Evolutionary conservation across 2,797 vertebrate genomes (phyloP), one percentile per base, ranked within the genome.

Genomic region (Myiothlypis chrysogaster): DNA sequence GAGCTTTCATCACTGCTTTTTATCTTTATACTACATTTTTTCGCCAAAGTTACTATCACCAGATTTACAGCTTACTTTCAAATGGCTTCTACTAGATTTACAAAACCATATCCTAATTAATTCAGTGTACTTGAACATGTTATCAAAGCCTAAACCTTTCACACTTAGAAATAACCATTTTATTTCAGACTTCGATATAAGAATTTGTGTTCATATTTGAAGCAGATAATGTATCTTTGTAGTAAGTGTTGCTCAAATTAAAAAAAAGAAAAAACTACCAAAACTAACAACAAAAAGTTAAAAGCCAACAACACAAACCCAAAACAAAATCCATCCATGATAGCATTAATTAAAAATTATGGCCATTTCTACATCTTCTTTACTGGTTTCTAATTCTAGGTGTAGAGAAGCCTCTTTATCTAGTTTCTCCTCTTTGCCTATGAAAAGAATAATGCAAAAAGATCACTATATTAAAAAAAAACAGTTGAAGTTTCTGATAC

Each of bases 291-390:
- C 23, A 53, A 61, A 47, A 69, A 24, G 8, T 9, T 23, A 19
- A 50, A 56, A 4, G 1, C 2, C 14, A 17, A 60, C 8, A 55
- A 27, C 6, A 50, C 1, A 34, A 50, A 9, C 3, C 4, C 4
- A 37, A 73, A 81, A 8, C 4, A 63, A 34, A 77, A 9, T 10
- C 21, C 22, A 49, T 14, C 0, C 5, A 41, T 11, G 5, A 6
- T 2, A 46, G 1, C 10, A 70, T 49, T 73, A 80, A 56, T 66
- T 55, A 12, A 59, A 84, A 63, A 8, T 8, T 30, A 23, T 73
- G 14, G 1, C 14, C 9, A 34, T 60, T 78, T 90, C 37, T 60
- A 22, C 11, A 32, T 73, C 14, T 61, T 61, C 17, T 49, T 71
- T 71, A 5, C 14, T 84, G 13, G 4, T 15, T 89, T 87, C 25